phyloP scores from a whole-genome alignment of 1,140 invertebrate species.

The Onthophagus taurus region DNA sequence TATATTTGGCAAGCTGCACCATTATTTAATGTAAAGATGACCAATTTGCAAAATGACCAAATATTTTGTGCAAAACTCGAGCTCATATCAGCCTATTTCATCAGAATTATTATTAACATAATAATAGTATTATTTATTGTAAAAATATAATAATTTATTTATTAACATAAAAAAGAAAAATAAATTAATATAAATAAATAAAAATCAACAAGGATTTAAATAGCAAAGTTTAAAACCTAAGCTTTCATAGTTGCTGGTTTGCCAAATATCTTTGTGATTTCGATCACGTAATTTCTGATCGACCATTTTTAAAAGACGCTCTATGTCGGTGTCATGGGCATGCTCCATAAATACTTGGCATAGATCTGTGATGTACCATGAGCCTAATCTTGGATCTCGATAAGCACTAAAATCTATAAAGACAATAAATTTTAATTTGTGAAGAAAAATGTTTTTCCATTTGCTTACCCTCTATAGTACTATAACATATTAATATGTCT shows the following conservation, averaged over 20 bases:
- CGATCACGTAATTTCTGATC: slow-evolving; percentile 36
- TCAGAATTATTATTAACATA: too few species aligned
- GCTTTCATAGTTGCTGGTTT: slow-evolving; percentile 45
- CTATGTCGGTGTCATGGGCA: slow-evolving; percentile 52
- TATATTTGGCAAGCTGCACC: too few species aligned
- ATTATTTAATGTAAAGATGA: too few species aligned
- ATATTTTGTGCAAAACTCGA: too few species aligned
- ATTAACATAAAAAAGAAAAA: too few species aligned
- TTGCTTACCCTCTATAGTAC: slow-evolving; percentile 16
- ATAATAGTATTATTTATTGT: too few species aligned
- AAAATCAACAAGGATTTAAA: slow-evolving; percentile 53
- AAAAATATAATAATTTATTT: too few species aligned
- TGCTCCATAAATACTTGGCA: slow-evolving; percentile 63
- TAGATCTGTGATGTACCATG: slow-evolving; percentile 67
- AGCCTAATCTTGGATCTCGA: slow-evolving; percentile 50
- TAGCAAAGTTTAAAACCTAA: slow-evolving; percentile 53
- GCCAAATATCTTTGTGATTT: slow-evolving; percentile 29
- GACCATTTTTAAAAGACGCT: slow-evolving; percentile 56
- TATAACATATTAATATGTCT: slow-evolving; percentile 17
- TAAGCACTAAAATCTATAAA: slow-evolving; percentile 48
- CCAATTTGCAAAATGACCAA: too few species aligned
- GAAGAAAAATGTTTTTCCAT: too few species aligned
- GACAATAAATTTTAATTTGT: too few species aligned
- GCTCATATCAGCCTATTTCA: too few species aligned
- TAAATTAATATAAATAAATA: too few species aligned